A percentile compares a stretch with the other conserved stretches of the same genome.
phyloP scores from a whole-genome alignment of 2,888 invertebrate genomes.

The Mythimna albipuncta region DNA sequence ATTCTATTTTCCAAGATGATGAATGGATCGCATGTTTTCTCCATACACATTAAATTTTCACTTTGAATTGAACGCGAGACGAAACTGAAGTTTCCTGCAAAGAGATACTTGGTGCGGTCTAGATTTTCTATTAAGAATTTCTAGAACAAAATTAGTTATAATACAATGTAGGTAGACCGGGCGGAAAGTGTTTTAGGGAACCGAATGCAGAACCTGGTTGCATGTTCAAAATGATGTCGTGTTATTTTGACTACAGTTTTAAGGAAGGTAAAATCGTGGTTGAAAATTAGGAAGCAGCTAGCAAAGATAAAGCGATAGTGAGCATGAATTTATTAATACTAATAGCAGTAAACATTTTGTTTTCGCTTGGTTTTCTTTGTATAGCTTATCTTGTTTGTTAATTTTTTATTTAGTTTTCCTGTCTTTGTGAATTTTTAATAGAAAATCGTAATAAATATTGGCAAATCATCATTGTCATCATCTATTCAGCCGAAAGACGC shows the following conservation, averaged over 20 bases:
- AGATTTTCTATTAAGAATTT: constrained; percentile 48
- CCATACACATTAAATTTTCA: constrained; percentile 40
- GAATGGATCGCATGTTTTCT: constrained; percentile 54
- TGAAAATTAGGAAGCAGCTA: background rate
- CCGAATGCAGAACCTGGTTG: constrained; percentile 4
- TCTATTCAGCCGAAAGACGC: too few relatives aligned
- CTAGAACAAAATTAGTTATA: background rate
- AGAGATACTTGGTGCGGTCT: constrained; percentile 30
- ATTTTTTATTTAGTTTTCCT: too few relatives aligned
- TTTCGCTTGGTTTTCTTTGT: background rate
- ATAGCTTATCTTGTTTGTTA: background rate
- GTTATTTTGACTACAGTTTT: background rate
- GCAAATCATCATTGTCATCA: too few relatives aligned
- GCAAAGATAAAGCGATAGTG: background rate
- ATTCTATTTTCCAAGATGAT: constrained; percentile 43
- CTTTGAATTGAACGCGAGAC: constrained; percentile 45
- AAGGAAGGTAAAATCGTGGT: background rate
- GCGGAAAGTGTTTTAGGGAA: constrained; percentile 16
- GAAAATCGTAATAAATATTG: too few relatives aligned
- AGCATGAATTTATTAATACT: background rate
- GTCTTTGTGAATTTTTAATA: too few relatives aligned
- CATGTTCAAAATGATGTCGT: background rate
- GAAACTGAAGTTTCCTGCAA: constrained; percentile 25
- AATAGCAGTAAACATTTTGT: background rate
- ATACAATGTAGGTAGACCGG: background rate